Evolutionary conservation across 2,113 vertebrate genomes (phyloP).

Genomic region (Brienomyrus longianalis): DNA sequence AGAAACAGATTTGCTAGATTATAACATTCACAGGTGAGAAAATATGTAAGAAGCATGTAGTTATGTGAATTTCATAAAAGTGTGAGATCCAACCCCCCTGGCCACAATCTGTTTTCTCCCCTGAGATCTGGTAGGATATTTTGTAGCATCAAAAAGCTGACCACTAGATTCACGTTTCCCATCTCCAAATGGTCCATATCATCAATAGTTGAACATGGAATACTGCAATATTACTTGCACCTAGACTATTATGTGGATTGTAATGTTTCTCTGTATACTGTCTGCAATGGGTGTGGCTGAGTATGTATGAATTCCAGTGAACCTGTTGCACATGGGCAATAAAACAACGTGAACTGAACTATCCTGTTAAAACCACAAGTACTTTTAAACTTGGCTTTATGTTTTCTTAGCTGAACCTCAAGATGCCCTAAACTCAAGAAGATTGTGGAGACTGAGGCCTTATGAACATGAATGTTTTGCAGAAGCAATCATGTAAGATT

Average conservation of each 20-base stretch:
- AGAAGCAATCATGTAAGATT: not conserved
- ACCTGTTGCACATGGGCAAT: not conserved
- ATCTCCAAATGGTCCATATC: not conserved
- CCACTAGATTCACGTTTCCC: not conserved
- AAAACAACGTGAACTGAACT: not conserved
- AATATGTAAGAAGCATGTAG: not conserved
- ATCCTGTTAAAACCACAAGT: not conserved
- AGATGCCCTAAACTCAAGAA: not conserved
- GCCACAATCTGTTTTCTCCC: not conserved
- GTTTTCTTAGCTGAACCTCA: not conserved
- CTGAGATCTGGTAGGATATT: not conserved
- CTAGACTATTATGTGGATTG: not conserved
- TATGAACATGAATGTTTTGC: not conserved
- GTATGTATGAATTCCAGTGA: not conserved
- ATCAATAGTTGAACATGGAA: not conserved
- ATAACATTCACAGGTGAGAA: not conserved
- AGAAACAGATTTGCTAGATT: not conserved
- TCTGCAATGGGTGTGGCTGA: not conserved
- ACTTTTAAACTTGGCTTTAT: not conserved
- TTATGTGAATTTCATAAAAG: not conserved
- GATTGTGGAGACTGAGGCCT: not conserved
- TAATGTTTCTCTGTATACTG: not conserved
- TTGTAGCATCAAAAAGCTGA: not conserved
- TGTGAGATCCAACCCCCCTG: not conserved
- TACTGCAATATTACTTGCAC: not conserved